Conservation (phyloP, 1,140 invertebrate genomes). For the Berghia stephanieae region DNA sequence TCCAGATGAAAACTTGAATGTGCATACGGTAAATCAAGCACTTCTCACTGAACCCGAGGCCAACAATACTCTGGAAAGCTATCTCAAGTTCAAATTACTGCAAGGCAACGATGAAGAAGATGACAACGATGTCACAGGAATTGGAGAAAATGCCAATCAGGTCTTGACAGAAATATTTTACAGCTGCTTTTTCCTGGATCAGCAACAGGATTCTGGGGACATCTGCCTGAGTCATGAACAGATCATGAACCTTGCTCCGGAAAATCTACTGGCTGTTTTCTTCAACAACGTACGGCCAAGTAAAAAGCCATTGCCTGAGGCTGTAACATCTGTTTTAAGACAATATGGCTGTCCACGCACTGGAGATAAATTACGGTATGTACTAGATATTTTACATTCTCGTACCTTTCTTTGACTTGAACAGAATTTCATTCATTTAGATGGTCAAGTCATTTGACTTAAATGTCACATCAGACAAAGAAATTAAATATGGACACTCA, state of each 20-base stretch:
- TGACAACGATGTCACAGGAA: no score
- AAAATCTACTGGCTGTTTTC: conserved; percentile 61
- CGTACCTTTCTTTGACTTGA: no score
- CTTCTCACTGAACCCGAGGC: conserved; percentile 54
- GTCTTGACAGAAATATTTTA: conserved; percentile 65
- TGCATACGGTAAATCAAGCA: conserved; percentile 18
- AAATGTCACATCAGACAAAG: no score
- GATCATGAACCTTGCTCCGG: conserved; percentile 57
- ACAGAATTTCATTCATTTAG: no score
- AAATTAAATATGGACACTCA: no score
- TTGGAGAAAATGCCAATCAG: conserved; percentile 50
- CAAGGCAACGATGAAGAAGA: no score
- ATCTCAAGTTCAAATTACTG: conserved; percentile 55
- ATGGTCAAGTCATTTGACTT: no score
- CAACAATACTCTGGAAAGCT: conserved; percentile 58
- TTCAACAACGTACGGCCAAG: conserved; percentile 55
- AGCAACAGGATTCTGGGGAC: conserved; percentile 63
- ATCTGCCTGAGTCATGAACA: conserved; percentile 64
- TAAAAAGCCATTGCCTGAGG: conserved; percentile 62
- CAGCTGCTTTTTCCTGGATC: conserved; percentile 64
- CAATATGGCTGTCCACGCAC: conserved; percentile 57
- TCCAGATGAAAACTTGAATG: conserved; percentile 30
- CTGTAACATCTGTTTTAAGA: conserved; percentile 53
- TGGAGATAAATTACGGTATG: conserved; percentile 62
- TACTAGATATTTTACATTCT: no score